Evolutionary conservation across 2,797 vertebrate species (phyloP).

Genomic region (Chaetodon trifasciatus): DNA sequence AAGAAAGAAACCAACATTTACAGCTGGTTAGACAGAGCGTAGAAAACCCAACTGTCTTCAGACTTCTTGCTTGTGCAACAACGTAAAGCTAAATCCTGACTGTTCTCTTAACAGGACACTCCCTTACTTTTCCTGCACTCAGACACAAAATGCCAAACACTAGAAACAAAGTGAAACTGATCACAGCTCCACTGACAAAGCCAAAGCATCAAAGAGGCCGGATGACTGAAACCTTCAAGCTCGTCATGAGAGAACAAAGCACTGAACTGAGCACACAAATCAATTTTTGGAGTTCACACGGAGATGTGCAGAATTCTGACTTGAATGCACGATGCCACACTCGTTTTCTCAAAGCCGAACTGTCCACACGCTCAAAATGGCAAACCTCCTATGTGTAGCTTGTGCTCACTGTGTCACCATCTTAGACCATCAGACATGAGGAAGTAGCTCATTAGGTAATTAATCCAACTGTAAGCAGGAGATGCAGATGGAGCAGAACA

Average conservation of each 20-base stretch:
- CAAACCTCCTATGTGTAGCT: neutral
- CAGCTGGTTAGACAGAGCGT: neutral
- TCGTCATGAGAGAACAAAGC: neutral
- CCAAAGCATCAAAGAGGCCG: neutral
- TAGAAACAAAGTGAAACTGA: neutral
- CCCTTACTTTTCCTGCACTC: neutral
- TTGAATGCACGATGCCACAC: neutral
- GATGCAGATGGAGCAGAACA: slow-evolving; percentile 41
- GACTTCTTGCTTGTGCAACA: neutral
- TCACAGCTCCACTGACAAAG: slow-evolving; percentile 10
- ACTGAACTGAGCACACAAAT: neutral
- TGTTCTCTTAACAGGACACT: neutral
- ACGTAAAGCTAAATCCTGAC: neutral
- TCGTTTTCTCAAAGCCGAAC: no score
- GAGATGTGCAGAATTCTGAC: neutral
- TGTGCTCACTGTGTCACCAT: neutral
- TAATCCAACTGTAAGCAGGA: neutral
- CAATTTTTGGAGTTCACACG: neutral
- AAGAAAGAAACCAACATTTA: neutral
- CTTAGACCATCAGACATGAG: neutral
- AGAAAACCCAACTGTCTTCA: neutral
- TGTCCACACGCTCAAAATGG: neutral
- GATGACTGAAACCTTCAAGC: neutral
- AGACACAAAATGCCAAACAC: neutral
- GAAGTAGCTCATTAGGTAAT: slow-evolving; percentile 19